These are phyloP conservation scores for Zootoca vivipara DNA, from an alignment of 2,113 vertebrate species.

Conservation along the genomic window DNA sequence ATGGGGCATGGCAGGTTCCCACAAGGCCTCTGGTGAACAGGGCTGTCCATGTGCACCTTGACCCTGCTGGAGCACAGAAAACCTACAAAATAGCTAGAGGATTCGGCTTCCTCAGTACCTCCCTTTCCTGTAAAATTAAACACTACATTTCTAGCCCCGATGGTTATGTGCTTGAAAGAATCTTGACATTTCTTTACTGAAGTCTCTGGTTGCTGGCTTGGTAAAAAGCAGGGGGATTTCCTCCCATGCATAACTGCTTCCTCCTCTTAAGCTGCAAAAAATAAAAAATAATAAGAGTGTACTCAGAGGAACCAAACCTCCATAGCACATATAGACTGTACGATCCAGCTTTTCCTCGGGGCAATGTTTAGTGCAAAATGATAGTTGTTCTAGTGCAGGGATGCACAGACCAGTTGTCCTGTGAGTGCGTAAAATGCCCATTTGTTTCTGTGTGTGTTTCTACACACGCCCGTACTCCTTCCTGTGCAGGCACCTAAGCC, in stretches of 20 bases:
- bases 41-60: too few species aligned
- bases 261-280: not conserved
- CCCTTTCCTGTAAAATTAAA: not conserved
- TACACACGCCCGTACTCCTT: too few species aligned
- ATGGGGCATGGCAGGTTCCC: too few species aligned
- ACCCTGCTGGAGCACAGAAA: not conserved
- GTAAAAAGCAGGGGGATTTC: too few species aligned
- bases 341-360: not conserved
- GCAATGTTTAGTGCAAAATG: not conserved
- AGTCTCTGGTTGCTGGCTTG: not conserved
- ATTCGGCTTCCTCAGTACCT: not conserved
- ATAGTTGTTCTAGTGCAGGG: too few species aligned
- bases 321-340: not conserved
- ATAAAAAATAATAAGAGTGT: too few species aligned
- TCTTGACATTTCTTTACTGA: not conserved
- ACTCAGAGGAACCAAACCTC: not conserved
- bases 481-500: not conserved
- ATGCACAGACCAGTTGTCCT: too few species aligned
- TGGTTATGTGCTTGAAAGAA: not conserved
- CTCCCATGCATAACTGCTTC: not conserved
- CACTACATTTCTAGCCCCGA: not conserved
- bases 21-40: not conserved
- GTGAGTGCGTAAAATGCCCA: accelerated
- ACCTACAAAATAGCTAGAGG: too few species aligned
- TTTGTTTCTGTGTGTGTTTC: too few species aligned